Base-by-base conservation (phyloP, 2,888 invertebrate species). In the Thecophora atra region DNA sequence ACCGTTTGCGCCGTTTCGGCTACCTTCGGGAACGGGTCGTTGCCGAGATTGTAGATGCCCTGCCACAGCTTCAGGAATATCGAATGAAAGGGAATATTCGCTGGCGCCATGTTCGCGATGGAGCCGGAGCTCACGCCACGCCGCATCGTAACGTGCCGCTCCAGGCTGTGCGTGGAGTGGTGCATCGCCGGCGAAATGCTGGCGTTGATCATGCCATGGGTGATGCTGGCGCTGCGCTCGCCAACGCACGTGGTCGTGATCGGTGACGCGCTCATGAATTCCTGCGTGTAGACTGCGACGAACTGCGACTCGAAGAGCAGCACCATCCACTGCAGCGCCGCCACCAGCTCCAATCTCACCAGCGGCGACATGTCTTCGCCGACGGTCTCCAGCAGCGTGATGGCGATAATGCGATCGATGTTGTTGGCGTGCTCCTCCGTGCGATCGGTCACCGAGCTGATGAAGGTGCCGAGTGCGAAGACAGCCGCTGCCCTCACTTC, bases 401-500 rank as follows among this genome's bases (percentile, higher is more conserved):
- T 94, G 75, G 94, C 97, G 77, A 99, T 94, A 79, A 93, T 93
- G 82, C 97, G 96, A 88, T 98, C 97, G 73, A 98, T 94, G 83
- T 93, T 94, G 86, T 95, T 96, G 58, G 97, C 96, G 87, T 98
- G 98, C 82, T 97, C 96, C 83, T 97, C 96, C 66, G 94, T 93
- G 79, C 97, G 91, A 83, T 94, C 92, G 30, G 90, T 90, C 56
- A 93, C 93, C 47, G 94, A 94, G 84, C 93, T 94, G 80, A 98
- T 92, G 87, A 97, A 97, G 26, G 97, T 94, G 76, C 98, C 99
- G 75, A 99, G 88, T 17, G 99, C 98, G 88, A 93, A 98, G 6
- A 98, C 97, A 62, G 95, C 94, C 1, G 98, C 95, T 15, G 98
- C 97, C 73, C 99, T 90, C 0, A 95, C 97, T 90, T 98, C 98